phyloP scores from a whole-genome alignment of 2,113 vertebrate species.

The Fulmarus glacialis region DNA sequence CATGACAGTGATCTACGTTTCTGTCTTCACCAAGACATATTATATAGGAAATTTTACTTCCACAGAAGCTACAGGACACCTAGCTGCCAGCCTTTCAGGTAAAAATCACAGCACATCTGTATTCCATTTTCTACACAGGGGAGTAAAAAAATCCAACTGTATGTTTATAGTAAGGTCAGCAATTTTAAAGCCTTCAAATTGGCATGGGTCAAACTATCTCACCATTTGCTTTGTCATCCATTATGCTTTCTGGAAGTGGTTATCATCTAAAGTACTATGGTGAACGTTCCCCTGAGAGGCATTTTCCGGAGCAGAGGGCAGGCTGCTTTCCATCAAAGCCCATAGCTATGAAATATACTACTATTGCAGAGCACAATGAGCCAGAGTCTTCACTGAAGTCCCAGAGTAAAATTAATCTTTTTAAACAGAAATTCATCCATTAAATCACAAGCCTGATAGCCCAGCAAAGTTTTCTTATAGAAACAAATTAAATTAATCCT shows the following conservation, averaged over 20 bases:
- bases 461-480: background rate
- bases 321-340: conserved; percentile 12
- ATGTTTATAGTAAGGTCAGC: conserved; percentile 19
- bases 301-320: background rate
- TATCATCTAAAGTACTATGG: background rate
- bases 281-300: background rate
- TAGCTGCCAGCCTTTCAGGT: background rate
- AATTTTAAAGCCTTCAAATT: conserved; percentile 40
- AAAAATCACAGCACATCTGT: background rate
- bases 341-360: background rate
- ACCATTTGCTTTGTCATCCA: background rate
- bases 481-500: conserved; percentile 12
- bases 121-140: background rate
- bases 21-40: background rate
- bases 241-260: conserved; percentile 11
- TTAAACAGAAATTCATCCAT: background rate
- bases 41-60: background rate
- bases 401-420: conserved; percentile 1
- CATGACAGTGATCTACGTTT: background rate
- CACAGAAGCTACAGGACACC: background rate
- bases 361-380: background rate
- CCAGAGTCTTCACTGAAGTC: background rate
- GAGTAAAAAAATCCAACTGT: background rate
- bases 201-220: conserved; percentile 22
- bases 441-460: background rate